Evolutionary conservation across 2,888 invertebrate species (phyloP), one percentile per base, ranked within the genome.

Genomic region (Eupithecia abbreviata): DNA sequence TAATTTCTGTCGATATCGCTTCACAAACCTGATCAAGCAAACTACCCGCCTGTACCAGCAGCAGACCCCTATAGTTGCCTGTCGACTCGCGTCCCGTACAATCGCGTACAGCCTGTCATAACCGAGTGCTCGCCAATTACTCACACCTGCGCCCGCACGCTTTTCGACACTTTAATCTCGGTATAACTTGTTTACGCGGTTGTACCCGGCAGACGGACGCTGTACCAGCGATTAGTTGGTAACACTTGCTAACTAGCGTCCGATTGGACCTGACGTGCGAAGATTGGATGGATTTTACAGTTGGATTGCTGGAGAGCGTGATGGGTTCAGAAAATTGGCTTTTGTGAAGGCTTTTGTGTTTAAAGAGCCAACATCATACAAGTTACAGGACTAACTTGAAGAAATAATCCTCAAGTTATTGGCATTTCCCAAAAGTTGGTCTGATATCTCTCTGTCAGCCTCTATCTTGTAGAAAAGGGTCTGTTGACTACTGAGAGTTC

Each of bases 91-190:
- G 88, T 89, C 81, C 68, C 71, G 45, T 71, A 68, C 67, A 71
- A 55, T 68, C 68, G 67, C 58, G 67, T 58, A 72, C 51, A 42
- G 76, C 72, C 77, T 90, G 91, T 91, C 91, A 89, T 90, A 89
- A 88, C 88, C 83, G 76, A 77, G 84, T 85, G 85, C 80, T 78
- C 82, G 82, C 82, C 90, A 90, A 91, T 90, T 86, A 89, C 90
- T 90, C 91, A 90, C 88, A 88, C 89, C 88, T 86, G 87, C 82
- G 83, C 82, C 82, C 68, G 76, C 77, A 78, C 81, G 80, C 85
- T 76, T 87, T 87, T 85, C 86, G 86, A 86, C 88, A 88, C 85
- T 89, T 89, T 88, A 86, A 90, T 90, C 88, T 86, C 80, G 76
- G 77, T 76, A 58, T 80, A 86, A 87, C 85, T 89, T 87, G 85